Percentiles rank a stretch among this genome's conserved stretches.
These are phyloP conservation scores for Araneus ventricosus DNA, from an alignment of 1,140 invertebrate genomes.

Conservation along the genomic window DNA sequence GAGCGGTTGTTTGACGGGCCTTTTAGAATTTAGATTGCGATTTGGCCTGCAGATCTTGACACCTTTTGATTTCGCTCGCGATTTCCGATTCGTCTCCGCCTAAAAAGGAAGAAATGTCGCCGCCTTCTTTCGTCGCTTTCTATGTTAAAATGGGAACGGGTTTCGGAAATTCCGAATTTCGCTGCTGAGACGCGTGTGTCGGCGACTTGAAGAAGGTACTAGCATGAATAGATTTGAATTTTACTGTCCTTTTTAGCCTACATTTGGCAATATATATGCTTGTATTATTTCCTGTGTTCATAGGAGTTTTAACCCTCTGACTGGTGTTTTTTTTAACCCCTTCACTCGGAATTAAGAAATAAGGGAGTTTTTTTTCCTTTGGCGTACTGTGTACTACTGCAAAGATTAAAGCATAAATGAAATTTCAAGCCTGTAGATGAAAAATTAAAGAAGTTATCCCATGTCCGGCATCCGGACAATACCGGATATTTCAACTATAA, in stretches of 20 bases:
- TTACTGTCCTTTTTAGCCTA: neutral
- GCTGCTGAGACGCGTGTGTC: neutral
- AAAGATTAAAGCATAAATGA: too few relatives aligned
- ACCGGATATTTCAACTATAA: too few relatives aligned
- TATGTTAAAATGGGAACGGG: neutral
- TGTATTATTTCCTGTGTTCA: neutral
- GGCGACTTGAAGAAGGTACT: neutral
- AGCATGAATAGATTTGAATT: neutral
- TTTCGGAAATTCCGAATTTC: neutral
- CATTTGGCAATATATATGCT: neutral
- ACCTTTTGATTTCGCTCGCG: neutral
- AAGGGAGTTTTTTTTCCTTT: too few relatives aligned
- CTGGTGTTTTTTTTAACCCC: too few relatives aligned
- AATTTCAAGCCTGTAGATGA: too few relatives aligned
- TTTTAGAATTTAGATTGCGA: slow-evolving; percentile 12
- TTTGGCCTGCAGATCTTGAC: neutral
- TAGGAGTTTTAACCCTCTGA: neutral
- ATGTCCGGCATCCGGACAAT: too few relatives aligned
- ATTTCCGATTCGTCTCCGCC: too few relatives aligned
- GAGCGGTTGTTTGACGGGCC: neutral
- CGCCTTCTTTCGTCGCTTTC: neutral
- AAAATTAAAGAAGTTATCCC: too few relatives aligned
- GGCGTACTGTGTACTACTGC: too few relatives aligned
- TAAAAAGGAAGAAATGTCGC: neutral
- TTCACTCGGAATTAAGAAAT: too few relatives aligned